A percentile compares a stretch with the other conserved stretches of the same genome.
Conservation (phyloP, 2,888 invertebrate genomes). For the Myathropa florea region DNA sequence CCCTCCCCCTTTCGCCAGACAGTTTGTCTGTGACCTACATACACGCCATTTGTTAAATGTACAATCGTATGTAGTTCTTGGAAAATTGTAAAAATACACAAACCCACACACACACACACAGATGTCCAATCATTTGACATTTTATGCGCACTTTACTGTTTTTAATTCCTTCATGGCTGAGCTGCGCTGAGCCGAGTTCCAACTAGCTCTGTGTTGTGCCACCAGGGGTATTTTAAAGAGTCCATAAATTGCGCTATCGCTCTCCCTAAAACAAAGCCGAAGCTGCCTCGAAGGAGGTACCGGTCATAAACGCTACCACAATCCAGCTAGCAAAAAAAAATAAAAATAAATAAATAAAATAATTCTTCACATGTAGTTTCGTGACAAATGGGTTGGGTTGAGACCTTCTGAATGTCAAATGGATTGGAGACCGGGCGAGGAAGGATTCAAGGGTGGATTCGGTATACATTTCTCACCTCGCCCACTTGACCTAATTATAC, state of each 20-base stretch:
- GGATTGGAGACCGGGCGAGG: not conserved
- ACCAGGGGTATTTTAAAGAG: conserved; percentile 43
- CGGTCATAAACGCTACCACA: conserved; percentile 14
- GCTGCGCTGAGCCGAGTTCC: conserved; percentile 6
- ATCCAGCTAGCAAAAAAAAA: not conserved
- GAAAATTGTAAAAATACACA: conserved; percentile 5
- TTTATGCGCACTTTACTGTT: conserved; percentile 67
- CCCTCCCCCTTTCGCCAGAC: conserved; percentile 42
- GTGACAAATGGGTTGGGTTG: conserved; percentile 41
- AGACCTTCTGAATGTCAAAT: conserved; percentile 56
- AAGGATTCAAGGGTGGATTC: conserved; percentile 58
- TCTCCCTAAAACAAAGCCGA: conserved; percentile 24
- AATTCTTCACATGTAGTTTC: conserved; percentile 52
- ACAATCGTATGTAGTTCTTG: not conserved
- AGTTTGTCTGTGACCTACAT: conserved; percentile 65
- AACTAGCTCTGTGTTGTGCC: not conserved
- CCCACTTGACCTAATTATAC: conserved; percentile 68
- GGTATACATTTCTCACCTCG: conserved; percentile 38
- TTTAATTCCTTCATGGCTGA: conserved; percentile 55
- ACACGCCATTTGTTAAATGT: conserved; percentile 29
- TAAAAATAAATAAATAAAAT: not conserved
- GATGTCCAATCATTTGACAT: conserved; percentile 54
- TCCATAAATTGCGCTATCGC: conserved; percentile 55
- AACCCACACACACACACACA: not conserved
- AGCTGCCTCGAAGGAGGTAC: not conserved